These are phyloP conservation scores for Meandrina meandrites DNA, from an alignment of 92 coral and sea anemone genomes.

Conservation along the genomic window DNA sequence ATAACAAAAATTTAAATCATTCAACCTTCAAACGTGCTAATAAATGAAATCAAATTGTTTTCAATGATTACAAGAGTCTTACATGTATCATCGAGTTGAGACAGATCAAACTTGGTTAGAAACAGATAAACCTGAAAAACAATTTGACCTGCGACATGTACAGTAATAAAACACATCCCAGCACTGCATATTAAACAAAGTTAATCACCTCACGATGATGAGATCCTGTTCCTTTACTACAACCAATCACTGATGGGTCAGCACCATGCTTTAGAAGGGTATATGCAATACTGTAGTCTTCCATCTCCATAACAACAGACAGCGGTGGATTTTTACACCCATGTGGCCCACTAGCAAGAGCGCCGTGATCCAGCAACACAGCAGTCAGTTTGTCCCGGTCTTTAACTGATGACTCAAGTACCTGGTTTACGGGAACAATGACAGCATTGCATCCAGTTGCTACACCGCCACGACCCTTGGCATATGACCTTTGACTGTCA, in stretches of 20 bases:
- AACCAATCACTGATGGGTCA: conserved; percentile 56
- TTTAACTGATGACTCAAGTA: conserved; percentile 47
- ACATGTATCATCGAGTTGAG: too few relatives aligned
- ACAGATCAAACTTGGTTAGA: too few relatives aligned
- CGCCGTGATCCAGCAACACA: conserved; percentile 80
- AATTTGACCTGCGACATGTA: too few relatives aligned
- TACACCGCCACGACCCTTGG: conserved; percentile 74
- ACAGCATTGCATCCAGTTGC: conserved; percentile 74
- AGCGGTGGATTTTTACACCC: conserved; percentile 60
- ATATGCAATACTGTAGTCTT: conserved; percentile 50
- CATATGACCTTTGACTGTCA: conserved; percentile 59
- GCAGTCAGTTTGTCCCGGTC: conserved; percentile 55
- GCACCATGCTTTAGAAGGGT: conserved; percentile 59
- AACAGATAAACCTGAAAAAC: too few relatives aligned
- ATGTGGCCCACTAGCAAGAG: conserved; percentile 57
- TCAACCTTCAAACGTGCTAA: too few relatives aligned
- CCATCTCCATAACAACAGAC: conserved; percentile 63
- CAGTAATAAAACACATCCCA: too few relatives aligned
- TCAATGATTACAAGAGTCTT: too few relatives aligned
- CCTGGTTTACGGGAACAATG: conserved; percentile 49
- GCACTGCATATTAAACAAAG: not conserved
- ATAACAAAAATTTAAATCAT: too few relatives aligned
- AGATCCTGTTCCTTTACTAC: conserved; percentile 11
- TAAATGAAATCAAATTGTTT: too few relatives aligned
- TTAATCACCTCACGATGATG: conserved; percentile 60